Evolutionary conservation across 2,888 invertebrate species (phyloP).

Genomic region (Tenodera sinensis): DNA sequence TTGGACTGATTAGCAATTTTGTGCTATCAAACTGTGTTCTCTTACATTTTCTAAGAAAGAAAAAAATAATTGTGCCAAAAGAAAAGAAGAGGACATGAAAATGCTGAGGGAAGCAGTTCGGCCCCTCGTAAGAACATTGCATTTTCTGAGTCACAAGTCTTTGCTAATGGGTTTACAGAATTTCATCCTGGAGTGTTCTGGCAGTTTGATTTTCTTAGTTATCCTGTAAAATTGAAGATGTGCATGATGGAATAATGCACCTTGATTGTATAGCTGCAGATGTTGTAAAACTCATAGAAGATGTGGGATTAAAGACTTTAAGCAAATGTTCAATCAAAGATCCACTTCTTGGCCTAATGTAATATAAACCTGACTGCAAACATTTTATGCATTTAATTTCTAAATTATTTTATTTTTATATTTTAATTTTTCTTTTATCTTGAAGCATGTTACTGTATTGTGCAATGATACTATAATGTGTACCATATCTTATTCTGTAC

Average conservation of each 20-base stretch:
- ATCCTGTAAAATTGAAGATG: not conserved
- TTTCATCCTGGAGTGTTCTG: not conserved
- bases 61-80: not conserved
- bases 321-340: not conserved
- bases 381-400: not conserved
- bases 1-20: not conserved
- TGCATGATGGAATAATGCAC: not conserved
- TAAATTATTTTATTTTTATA: not conserved
- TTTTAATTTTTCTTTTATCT: not conserved
- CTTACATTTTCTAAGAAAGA: not conserved
- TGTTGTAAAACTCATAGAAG: not conserved
- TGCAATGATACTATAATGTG: not conserved
- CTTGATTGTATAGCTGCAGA: not conserved
- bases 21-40: not conserved
- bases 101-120: not conserved
- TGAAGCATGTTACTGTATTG: not conserved
- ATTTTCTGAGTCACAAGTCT: not conserved
- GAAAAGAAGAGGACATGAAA: not conserved
- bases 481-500: not conserved
- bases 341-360: not conserved
- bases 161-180: not conserved
- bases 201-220: not conserved
- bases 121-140: not conserved
- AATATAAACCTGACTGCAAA: not conserved
- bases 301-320: not conserved